Conservation (phyloP, 1,140 invertebrate genomes). For the Streblospio benedicti region DNA sequence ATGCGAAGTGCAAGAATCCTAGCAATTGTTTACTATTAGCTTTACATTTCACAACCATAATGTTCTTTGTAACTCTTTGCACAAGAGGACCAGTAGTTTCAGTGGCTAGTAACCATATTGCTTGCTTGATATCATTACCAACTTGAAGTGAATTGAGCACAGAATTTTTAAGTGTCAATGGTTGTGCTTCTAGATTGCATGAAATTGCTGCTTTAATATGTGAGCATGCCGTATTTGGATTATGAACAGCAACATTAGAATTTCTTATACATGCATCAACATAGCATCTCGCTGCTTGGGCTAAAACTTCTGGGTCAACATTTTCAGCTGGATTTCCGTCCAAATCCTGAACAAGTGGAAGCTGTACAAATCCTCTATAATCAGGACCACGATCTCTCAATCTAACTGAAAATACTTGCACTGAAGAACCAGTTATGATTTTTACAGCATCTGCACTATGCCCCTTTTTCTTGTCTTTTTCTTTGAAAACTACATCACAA, state of each 20-base stretch:
- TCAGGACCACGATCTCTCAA: constrained; percentile 62
- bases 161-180: constrained; percentile 58
- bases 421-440: constrained; percentile 56
- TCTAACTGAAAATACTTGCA: constrained; percentile 62
- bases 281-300: constrained; percentile 58
- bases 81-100: constrained; percentile 62
- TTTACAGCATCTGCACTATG: constrained; percentile 60
- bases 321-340: constrained; percentile 48
- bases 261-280: constrained; percentile 54
- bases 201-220: constrained; percentile 63
- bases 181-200: constrained; percentile 57
- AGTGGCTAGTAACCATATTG: constrained; percentile 57
- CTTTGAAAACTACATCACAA: constrained; percentile 64
- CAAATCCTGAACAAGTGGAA: constrained; percentile 51
- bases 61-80: constrained; percentile 66
- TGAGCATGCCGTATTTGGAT: constrained; percentile 48
- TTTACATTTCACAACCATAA: constrained; percentile 70
- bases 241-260: constrained; percentile 21
- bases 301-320: constrained; percentile 46
- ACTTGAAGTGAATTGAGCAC: constrained; percentile 59
- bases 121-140: constrained; percentile 58
- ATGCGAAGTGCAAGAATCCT: constrained; percentile 65
- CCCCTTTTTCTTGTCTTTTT: constrained; percentile 57
- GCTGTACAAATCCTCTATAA: constrained; percentile 65
- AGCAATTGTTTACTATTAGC: constrained; percentile 60